phyloP scores from a whole-genome alignment of 2,113 vertebrate genomes.

The Silurus meridionalis region DNA sequence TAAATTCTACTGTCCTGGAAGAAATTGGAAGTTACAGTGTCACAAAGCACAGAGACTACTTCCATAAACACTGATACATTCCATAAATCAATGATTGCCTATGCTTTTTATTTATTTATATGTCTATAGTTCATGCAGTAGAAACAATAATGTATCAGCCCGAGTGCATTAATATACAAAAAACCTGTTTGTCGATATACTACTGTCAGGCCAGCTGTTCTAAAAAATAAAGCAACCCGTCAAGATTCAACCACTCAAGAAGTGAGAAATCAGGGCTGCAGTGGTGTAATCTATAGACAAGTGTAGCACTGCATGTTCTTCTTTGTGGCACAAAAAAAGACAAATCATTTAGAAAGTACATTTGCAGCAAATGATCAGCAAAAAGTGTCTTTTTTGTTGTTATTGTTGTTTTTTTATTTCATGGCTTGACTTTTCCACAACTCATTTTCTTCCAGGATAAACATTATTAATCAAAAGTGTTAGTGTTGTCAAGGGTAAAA shows the following conservation, averaged over 20 bases:
- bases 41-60: too few species aligned
- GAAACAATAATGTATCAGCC: not conserved
- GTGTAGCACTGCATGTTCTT: not conserved
- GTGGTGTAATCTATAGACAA: conserved; percentile 11
- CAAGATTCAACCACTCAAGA: not conserved
- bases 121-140: not conserved
- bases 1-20: too few species aligned
- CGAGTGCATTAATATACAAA: too few species aligned
- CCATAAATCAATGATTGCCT: too few species aligned
- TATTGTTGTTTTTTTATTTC: not conserved
- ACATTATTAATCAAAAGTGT: conserved; percentile 12
- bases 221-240: not conserved
- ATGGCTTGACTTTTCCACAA: not conserved
- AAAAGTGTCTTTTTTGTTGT: not conserved
- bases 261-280: not conserved
- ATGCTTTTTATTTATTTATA: too few species aligned
- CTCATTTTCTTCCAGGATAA: conserved; percentile 24
- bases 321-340: not conserved
- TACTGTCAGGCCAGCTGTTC: not conserved
- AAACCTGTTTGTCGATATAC: not conserved
- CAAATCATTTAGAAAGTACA: not conserved
- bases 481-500: conserved; percentile 6
- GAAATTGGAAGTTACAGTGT: too few species aligned
- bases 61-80: too few species aligned
- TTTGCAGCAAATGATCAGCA: not conserved